These are phyloP conservation scores for Fundulus diaphanus DNA, from an alignment of 2,797 vertebrate genomes.

Conservation along the genomic window DNA sequence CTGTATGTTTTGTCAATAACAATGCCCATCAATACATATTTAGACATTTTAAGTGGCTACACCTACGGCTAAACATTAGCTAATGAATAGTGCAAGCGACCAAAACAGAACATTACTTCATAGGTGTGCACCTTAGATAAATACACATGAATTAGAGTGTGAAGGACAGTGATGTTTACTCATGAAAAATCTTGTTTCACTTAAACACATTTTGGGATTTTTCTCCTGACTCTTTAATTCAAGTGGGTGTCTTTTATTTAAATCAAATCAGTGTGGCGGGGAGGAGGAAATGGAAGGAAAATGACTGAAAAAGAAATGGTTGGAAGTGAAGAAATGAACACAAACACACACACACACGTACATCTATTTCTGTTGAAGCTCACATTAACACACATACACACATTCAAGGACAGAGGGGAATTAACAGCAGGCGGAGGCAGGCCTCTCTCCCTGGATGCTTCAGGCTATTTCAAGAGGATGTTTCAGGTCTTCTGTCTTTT, in stretches of 20 bases:
- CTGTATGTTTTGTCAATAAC: slow-evolving; percentile 69
- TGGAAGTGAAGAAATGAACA: slow-evolving; percentile 45
- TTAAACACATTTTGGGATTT: slow-evolving; percentile 69
- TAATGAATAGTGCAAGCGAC: slow-evolving; percentile 79
- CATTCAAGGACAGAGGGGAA: slow-evolving; percentile 67
- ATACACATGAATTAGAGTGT: slow-evolving; percentile 66
- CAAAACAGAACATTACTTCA: slow-evolving; percentile 66
- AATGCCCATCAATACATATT: slow-evolving; percentile 58
- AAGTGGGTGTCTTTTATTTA: slow-evolving; percentile 67
- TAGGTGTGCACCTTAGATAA: slow-evolving; percentile 60
- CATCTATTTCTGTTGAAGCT: slow-evolving; percentile 46
- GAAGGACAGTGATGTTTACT: slow-evolving; percentile 67
- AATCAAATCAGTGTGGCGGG: slow-evolving; percentile 48
- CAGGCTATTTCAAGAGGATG: slow-evolving; percentile 74
- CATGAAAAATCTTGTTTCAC: slow-evolving; percentile 58
- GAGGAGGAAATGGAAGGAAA: slow-evolving; percentile 16
- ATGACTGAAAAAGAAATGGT: slow-evolving; percentile 24
- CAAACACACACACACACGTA: slow-evolving; percentile 18
- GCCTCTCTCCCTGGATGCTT: slow-evolving; percentile 65
- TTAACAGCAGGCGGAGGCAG: slow-evolving; percentile 68
- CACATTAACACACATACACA: slow-evolving; percentile 39
- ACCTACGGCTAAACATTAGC: slow-evolving; percentile 60
- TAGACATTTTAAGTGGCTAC: slow-evolving; percentile 61
- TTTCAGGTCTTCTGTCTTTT: slow-evolving; percentile 70
- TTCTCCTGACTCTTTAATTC: slow-evolving; percentile 66